Conservation (phyloP, 1,140 invertebrate species). For the Steinernema khuongi region DNA sequence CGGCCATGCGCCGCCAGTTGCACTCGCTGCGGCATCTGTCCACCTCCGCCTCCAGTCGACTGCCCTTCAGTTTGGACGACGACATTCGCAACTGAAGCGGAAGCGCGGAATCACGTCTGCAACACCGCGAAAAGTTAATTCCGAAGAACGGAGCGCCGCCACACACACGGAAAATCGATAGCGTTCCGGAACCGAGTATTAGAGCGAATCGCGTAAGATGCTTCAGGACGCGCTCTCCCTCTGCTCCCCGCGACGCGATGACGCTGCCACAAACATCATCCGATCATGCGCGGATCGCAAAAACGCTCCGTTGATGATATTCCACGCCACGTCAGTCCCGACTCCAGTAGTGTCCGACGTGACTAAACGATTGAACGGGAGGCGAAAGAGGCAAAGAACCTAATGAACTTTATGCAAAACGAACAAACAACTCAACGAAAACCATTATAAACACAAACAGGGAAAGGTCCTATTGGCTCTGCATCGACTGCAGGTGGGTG, state of each 20-base stretch:
- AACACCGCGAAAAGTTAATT: not conserved
- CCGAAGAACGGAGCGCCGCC: not conserved
- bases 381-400: too few relatives aligned
- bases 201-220: too few relatives aligned
- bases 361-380: too few relatives aligned
- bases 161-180: constrained; percentile 13
- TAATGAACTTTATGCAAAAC: too few relatives aligned
- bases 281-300: too few relatives aligned
- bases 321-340: too few relatives aligned
- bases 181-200: too few relatives aligned
- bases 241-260: too few relatives aligned
- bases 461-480: constrained; percentile 13
- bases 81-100: not conserved
- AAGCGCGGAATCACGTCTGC: constrained; percentile 11
- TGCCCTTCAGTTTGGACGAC: constrained; percentile 39
- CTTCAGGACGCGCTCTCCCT: too few relatives aligned
- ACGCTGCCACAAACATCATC: too few relatives aligned
- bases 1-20: constrained; percentile 33
- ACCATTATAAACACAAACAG: not conserved
- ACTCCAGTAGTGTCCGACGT: too few relatives aligned
- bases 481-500: constrained; percentile 53
- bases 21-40: constrained; percentile 29
- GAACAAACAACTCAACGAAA: not conserved
- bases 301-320: too few relatives aligned
- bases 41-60: constrained; percentile 36